Conservation (phyloP, 2,797 vertebrate genomes). For the Nannoperca obscura region DNA sequence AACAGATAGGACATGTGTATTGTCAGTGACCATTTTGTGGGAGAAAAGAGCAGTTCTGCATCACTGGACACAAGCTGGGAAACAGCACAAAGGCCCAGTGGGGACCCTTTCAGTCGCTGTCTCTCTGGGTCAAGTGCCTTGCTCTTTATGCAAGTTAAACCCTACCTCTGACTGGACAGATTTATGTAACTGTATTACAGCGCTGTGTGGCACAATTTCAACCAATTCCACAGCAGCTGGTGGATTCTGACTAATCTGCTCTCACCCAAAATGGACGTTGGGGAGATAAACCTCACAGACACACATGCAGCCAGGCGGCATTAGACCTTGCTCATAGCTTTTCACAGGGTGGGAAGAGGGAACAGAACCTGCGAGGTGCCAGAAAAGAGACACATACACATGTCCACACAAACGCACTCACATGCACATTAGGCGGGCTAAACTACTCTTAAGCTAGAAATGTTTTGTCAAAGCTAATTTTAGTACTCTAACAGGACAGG, state of each 20-base stretch:
- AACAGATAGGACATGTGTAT: not conserved
- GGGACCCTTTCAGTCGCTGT: constrained; percentile 24
- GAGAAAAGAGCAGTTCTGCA: constrained; percentile 39
- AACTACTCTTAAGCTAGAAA: constrained; percentile 21
- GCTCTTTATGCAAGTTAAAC: constrained; percentile 70
- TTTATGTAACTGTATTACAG: constrained; percentile 81
- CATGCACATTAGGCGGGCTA: constrained; percentile 10
- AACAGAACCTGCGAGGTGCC: constrained; percentile 35
- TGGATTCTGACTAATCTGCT: constrained; percentile 81
- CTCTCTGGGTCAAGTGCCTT: constrained; percentile 72
- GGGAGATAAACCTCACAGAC: constrained; percentile 63
- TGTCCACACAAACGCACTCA: not conserved
- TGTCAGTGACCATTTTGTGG: not conserved
- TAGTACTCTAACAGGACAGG: not conserved
- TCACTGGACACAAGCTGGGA: constrained; percentile 25
- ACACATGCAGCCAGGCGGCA: constrained; percentile 38
- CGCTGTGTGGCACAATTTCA: constrained; percentile 75
- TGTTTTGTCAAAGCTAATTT: constrained; percentile 22
- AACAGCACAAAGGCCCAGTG: constrained; percentile 28
- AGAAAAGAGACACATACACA: constrained; percentile 31
- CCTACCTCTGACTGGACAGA: constrained; percentile 51
- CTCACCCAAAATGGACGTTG: constrained; percentile 68
- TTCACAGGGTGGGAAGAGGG: constrained; percentile 24
- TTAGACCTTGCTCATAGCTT: constrained; percentile 41
- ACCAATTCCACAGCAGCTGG: constrained; percentile 82